Evolutionary conservation across 2,797 vertebrate species (phyloP), one percentile per base, ranked within the genome.

Genomic region (Tangara arthus): DNA sequence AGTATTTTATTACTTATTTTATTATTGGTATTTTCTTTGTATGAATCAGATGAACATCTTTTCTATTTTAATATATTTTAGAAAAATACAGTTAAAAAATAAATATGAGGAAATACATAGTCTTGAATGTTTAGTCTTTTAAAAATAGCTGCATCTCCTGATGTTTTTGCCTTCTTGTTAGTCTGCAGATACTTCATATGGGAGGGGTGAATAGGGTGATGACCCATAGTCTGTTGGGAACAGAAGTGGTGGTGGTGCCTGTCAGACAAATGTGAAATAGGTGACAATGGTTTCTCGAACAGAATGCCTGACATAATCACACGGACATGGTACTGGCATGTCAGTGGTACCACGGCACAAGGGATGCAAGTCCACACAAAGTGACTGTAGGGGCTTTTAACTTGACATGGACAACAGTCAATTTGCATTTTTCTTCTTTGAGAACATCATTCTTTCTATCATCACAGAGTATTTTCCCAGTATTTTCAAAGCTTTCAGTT

Each of bases 21-120:
- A 41, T 90, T 96, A 96, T 97, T 97, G 96, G 80, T 98, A 98
- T 98, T 98, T 98, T 97, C 96, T 98, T 97, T 98, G 97, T 98
- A 98, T 92, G 96, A 94, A 97, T 96, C 94, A 97, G 90, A 97
- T 97, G 83, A 96, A 96, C 96, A 95, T 97, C 95, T 98, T 98
- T 98, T 98, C 97, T 98, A 98, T 98, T 98, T 98, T 98, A 98
- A 97, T 98, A 98, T 95, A 95, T 98, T 98, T 97, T 96, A 98
- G 96, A 97, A 95, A 80, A 97, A 96, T 97, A 95, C 94, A 72
- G 96, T 91, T 96, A 96, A 95, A 95, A 87, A 98, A 98, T 98
- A 98, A 98, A 98, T 87, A 95, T 65, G 81, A 96, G 91, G 66
- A 97, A 97, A 90, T 65, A 55, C 15, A 7, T 86, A 84, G 80